phyloP scores from a whole-genome alignment of 2,797 vertebrate species.

The Coluber constrictor region DNA sequence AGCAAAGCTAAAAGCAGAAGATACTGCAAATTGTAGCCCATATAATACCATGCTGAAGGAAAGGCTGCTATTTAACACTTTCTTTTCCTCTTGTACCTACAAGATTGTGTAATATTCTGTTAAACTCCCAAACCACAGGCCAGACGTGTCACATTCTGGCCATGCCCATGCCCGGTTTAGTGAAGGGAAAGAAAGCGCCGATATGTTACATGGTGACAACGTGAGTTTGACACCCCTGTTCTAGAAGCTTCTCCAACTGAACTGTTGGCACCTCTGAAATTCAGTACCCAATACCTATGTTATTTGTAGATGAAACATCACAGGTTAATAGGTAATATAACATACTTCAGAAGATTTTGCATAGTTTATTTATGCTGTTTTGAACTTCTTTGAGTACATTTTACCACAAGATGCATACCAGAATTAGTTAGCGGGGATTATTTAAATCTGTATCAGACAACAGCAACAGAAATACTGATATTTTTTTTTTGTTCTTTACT shows the following conservation, averaged over 20 bases:
- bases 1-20: neutral
- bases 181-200: too few relatives aligned
- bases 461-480: neutral
- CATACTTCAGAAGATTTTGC: neutral
- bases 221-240: too few relatives aligned
- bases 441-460: neutral
- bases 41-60: neutral
- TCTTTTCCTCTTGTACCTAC: neutral
- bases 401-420: neutral
- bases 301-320: neutral
- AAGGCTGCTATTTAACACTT: neutral
- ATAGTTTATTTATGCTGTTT: neutral
- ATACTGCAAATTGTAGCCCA: neutral
- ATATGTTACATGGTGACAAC: too few relatives aligned
- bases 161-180: too few relatives aligned
- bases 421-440: slow-evolving; percentile 8
- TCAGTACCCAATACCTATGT: neutral
- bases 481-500: neutral
- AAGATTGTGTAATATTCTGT: neutral
- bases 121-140: too few relatives aligned
- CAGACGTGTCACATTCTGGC: too few relatives aligned
- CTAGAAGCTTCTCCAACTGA: neutral
- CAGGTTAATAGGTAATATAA: neutral
- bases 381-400: neutral
- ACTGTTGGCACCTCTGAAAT: neutral